Evolutionary conservation across 2,113 vertebrate species (phyloP), one percentile per base, ranked within the genome.

Genomic region (Zapus hudsonius): DNA sequence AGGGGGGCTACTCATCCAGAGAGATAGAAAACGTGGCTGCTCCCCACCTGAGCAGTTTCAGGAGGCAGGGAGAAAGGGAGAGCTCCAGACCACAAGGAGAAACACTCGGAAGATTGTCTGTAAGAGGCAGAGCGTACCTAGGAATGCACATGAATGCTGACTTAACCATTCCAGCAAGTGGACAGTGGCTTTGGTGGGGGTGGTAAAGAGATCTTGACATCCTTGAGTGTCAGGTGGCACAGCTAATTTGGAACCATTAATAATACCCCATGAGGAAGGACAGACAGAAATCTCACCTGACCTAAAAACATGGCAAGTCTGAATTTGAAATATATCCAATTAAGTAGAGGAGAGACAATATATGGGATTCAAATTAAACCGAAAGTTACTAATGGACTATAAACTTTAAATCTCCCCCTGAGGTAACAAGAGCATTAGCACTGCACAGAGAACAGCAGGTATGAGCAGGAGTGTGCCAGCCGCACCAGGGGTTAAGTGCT

Each of bases 241-340:
- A 76, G 66, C 73, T 47, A 57, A 76, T 55, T 84, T n/a, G 61
- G 92, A 40, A 73, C 25, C 84, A 36, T 75, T 42, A 89, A 4
- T 36, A 85, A 40, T 38, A 67, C 7, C 29, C n/a, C 42, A 85
- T 84, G 7, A 89, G 57, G 42, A 57, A 67, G 44, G 29, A 7
- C 44, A n/a, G 17, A 89, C 17, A 84, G 57, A 92, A 70, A 87
- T 85, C 82, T 90, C 44, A 88, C 16, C 69, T 84, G 55, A 93
- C 83, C 17, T 92, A 42, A 70, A 66, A 0, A 19, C 4, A 25
- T 0, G 10, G 40, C 78, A 63, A 70, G 61, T 64, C 38, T 25
- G 4, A 91, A 29, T 40, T 61, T 66, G 44, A 9, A 36, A 6
- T 67, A 63, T 33, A 72, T 36, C 78, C 33, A 92, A 40, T 80